Evolutionary conservation across 2,113 vertebrate species (phyloP).

Genomic region (Catagonus wagneri): DNA sequence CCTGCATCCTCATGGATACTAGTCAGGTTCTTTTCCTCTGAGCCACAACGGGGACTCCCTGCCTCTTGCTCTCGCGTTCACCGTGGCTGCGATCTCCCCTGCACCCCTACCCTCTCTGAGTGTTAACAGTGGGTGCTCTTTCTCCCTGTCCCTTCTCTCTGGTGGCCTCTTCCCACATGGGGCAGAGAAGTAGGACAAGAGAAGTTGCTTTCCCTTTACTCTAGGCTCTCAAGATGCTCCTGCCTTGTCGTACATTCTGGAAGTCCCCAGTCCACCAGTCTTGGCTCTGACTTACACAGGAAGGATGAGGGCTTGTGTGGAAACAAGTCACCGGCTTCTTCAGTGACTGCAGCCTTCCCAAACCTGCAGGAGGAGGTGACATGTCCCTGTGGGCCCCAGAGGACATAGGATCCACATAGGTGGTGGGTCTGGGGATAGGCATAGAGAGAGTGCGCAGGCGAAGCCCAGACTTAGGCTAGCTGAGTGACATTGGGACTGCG

Average conservation of each 20-base stretch:
- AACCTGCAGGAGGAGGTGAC: neutral
- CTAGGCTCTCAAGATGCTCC: neutral
- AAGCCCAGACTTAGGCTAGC: neutral
- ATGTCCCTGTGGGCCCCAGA: neutral
- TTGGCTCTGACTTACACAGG: neutral
- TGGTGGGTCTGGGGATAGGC: neutral
- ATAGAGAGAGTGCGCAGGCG: neutral
- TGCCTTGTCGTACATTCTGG: neutral
- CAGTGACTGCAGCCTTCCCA: neutral
- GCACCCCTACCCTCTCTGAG: rapidly evolving
- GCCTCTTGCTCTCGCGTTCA: neutral
- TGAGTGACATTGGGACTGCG: neutral
- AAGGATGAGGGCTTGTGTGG: neutral
- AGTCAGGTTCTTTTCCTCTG: too few relatives aligned
- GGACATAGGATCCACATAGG: neutral
- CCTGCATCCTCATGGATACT: too few relatives aligned
- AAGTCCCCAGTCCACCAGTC: neutral
- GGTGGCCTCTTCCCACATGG: too few relatives aligned
- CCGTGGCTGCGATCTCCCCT: too few relatives aligned
- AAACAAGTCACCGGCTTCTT: neutral
- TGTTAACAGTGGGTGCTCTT: too few relatives aligned
- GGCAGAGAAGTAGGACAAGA: neutral
- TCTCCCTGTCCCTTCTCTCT: neutral
- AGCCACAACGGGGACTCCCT: too few relatives aligned
- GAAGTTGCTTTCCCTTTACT: neutral